These are phyloP conservation scores for Chalcis sispes DNA, from an alignment of 2,888 invertebrate genomes.

Conservation along the genomic window DNA sequence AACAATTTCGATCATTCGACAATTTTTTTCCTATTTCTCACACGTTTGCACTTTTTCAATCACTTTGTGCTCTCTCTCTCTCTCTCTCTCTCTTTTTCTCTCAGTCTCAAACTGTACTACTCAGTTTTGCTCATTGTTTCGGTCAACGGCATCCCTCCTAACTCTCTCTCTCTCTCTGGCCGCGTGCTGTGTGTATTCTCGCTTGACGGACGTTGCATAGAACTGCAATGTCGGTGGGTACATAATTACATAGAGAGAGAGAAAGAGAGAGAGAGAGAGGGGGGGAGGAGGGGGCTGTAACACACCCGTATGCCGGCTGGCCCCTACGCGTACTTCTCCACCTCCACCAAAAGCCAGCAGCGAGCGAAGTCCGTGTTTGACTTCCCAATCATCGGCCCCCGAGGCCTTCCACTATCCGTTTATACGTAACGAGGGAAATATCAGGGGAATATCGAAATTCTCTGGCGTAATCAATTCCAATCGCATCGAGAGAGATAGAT, in stretches of 20 bases:
- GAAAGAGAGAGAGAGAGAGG: slow-evolving; percentile 19
- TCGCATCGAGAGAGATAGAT: slow-evolving; percentile 40
- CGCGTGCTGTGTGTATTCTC: slow-evolving; percentile 59
- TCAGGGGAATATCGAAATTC: slow-evolving; percentile 56
- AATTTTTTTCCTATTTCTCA: background rate
- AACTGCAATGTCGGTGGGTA: slow-evolving; percentile 60
- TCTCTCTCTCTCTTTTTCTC: slow-evolving; percentile 6
- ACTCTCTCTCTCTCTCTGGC: slow-evolving; percentile 40
- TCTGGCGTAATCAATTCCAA: slow-evolving; percentile 54
- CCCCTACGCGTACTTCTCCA: slow-evolving; percentile 41
- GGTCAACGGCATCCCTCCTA: background rate
- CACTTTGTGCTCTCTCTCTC: slow-evolving; percentile 4
- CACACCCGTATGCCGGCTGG: slow-evolving; percentile 60
- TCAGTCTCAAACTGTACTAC: slow-evolving; percentile 5
- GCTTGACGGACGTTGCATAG: slow-evolving; percentile 53
- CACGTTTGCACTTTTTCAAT: background rate
- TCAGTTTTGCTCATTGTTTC: slow-evolving; percentile 33
- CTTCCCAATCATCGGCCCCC: slow-evolving; percentile 60
- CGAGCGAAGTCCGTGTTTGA: slow-evolving; percentile 60
- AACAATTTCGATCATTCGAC: slow-evolving; percentile 18
- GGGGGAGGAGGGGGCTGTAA: slow-evolving; percentile 16
- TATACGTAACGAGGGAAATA: slow-evolving; percentile 55
- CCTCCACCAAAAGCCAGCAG: too few relatives aligned
- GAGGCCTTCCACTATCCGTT: slow-evolving; percentile 50
- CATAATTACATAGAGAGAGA: slow-evolving; percentile 61